Conservation (phyloP, 64 coral and sea anemone species). For the Acropora yongei region DNA sequence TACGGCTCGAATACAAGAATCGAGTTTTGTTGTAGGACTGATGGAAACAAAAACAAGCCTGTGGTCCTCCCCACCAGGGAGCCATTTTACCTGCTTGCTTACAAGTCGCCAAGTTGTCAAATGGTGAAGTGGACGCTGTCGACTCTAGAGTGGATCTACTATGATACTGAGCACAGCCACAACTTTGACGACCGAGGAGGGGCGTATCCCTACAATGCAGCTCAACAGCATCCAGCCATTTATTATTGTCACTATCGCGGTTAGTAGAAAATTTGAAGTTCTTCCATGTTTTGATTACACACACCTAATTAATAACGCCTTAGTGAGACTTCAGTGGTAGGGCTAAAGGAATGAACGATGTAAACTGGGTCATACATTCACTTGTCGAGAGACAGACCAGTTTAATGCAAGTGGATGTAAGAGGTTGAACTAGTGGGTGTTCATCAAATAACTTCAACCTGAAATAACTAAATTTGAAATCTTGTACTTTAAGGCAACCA, state of each 20-base stretch:
- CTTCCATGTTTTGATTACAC: background rate
- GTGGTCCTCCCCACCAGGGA: background rate
- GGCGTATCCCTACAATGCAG: background rate
- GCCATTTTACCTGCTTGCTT: slow-evolving; percentile 48
- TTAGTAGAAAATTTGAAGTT: background rate
- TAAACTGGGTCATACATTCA: no score
- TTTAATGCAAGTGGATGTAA: no score
- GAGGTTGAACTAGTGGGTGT: no score
- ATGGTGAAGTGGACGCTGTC: slow-evolving; percentile 35
- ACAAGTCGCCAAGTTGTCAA: slow-evolving; percentile 26
- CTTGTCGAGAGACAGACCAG: no score
- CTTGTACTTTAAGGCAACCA: no score
- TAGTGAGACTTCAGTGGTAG: no score
- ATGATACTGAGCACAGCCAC: background rate
- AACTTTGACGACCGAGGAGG: background rate
- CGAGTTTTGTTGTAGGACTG: slow-evolving; percentile 25
- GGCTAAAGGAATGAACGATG: no score
- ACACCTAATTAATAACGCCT: background rate
- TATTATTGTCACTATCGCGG: slow-evolving; percentile 50
- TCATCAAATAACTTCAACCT: no score
- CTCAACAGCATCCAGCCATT: background rate
- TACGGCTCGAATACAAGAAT: background rate
- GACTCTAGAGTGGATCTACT: slow-evolving; percentile 30
- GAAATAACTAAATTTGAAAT: no score
- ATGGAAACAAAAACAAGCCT: slow-evolving; percentile 23